Conservation (phyloP, 2,113 vertebrate species). For the Turdus rufiventris region DNA sequence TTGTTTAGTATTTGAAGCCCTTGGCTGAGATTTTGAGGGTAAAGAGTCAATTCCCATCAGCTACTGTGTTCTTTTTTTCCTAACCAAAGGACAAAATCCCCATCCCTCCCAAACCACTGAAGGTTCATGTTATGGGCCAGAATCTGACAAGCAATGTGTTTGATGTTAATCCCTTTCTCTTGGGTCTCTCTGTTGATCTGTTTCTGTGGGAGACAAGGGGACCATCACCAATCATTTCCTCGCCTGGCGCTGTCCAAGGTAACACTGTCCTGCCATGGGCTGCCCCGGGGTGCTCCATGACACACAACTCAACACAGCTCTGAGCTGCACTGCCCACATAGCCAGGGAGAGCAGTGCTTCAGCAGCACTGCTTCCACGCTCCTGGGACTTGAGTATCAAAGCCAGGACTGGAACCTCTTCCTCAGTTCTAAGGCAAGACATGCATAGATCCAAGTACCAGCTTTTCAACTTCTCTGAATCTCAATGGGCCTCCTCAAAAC, state of each 20-base stretch:
- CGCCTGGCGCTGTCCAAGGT: conserved; percentile 49
- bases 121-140: neutral
- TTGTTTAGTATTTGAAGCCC: neutral
- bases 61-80: neutral
- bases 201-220: neutral
- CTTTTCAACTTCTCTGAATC: neutral
- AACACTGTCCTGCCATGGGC: rapidly evolving
- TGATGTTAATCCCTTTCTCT: neutral
- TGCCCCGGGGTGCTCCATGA: neutral
- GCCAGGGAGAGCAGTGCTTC: neutral
- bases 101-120: neutral
- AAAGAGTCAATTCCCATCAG: neutral
- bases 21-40: neutral
- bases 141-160: neutral
- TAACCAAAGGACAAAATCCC: neutral
- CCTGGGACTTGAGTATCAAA: neutral
- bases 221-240: neutral
- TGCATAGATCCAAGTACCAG: neutral
- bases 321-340: neutral
- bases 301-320: rapidly evolving
- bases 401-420: neutral
- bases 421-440: neutral
- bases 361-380: neutral
- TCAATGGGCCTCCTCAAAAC: neutral
- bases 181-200: neutral